Percentiles rank a stretch among this genome's conserved stretches.
phyloP scores from a whole-genome alignment of 1,140 invertebrate species.

The Ephestia elutella region DNA sequence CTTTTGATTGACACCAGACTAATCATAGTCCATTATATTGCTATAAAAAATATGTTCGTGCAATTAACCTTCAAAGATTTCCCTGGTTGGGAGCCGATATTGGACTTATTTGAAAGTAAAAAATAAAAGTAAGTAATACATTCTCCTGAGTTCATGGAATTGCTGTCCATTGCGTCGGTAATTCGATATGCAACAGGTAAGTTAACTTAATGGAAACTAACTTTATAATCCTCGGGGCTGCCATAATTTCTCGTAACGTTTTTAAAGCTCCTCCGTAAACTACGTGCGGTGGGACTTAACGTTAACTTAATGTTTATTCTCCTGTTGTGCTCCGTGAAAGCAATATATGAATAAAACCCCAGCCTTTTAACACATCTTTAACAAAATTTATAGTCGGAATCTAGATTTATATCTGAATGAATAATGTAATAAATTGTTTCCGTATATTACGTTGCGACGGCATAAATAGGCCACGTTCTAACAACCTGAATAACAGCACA shows the following conservation, averaged over 20 bases:
- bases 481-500: neutral
- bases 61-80: too few species aligned
- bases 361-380: neutral
- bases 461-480: neutral
- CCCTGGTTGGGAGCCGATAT: too few species aligned
- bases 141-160: too few species aligned
- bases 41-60: too few species aligned
- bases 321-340: neutral
- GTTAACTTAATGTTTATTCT: neutral
- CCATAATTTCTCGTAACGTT: neutral
- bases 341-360: neutral
- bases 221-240: neutral
- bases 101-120: too few species aligned
- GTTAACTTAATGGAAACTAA: neutral
- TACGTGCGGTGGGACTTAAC: neutral
- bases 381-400: neutral
- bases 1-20: too few species aligned
- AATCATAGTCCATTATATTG: too few species aligned
- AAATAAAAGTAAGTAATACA: too few species aligned
- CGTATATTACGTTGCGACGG: neutral
- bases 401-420: neutral
- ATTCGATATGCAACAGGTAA: slow-evolving; percentile 1
- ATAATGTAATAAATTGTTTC: slow-evolving; percentile 3
- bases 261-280: neutral
- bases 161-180: neutral